Conservation (phyloP, 2,797 vertebrate species). For the Anguilla anguilla region DNA sequence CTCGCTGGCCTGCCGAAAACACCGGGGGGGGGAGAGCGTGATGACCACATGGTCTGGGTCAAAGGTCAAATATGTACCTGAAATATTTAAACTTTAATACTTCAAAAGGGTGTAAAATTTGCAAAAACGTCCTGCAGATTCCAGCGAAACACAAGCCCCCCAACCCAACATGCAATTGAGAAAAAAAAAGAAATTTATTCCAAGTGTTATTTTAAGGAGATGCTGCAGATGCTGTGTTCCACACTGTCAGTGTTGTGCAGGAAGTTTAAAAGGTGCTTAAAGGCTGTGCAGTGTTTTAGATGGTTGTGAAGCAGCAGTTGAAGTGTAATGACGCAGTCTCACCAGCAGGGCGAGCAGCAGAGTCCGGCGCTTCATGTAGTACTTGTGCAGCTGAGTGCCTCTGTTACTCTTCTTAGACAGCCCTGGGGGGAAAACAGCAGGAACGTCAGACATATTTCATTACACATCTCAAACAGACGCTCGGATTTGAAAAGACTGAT, state of each 20-base stretch:
- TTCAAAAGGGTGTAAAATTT: background rate
- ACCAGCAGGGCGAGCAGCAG: constrained; percentile 90
- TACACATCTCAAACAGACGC: background rate
- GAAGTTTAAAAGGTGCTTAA: too few relatives aligned
- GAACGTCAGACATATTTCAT: too few relatives aligned
- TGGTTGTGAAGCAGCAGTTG: background rate
- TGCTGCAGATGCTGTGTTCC: too few relatives aligned
- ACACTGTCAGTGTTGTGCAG: too few relatives aligned
- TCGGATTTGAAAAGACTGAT: background rate
- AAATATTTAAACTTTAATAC: too few relatives aligned
- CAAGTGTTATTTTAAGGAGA: too few relatives aligned
- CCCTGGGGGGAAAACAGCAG: constrained; percentile 64
- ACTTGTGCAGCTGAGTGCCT: constrained; percentile 94
- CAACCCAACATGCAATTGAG: too few relatives aligned
- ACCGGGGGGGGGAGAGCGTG: background rate
- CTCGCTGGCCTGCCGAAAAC: constrained; percentile 83
- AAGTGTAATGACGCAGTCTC: constrained; percentile 38
- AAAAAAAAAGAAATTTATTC: too few relatives aligned
- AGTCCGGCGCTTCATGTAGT: constrained; percentile 96
- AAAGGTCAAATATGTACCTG: too few relatives aligned
- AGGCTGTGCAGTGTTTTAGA: too few relatives aligned
- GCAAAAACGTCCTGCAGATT: background rate
- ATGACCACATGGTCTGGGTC: too few relatives aligned
- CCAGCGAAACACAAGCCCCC: background rate
- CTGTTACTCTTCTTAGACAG: constrained; percentile 94